These are phyloP conservation scores for Thaleichthys pacificus DNA, from an alignment of 2,797 vertebrate genomes.

Conservation along the genomic window DNA sequence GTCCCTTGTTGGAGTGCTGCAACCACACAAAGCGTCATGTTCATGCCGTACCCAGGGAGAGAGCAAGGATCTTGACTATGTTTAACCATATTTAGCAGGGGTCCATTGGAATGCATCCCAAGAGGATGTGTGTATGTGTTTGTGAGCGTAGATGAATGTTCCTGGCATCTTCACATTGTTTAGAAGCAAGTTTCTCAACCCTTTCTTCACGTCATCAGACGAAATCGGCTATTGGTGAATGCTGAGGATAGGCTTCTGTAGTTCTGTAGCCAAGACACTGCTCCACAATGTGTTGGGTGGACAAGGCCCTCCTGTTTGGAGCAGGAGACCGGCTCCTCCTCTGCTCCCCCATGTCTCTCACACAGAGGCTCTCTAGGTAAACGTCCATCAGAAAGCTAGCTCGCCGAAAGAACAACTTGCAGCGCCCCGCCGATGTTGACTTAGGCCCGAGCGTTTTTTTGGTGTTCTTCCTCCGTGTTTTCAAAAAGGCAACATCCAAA, in stretches of 20 bases:
- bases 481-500: slow-evolving; percentile 38
- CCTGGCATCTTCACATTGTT: not conserved
- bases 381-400: slow-evolving; percentile 48
- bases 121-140: not conserved
- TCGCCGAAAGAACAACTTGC: not conserved
- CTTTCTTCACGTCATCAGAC: not conserved
- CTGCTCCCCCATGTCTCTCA: not conserved
- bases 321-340: not conserved
- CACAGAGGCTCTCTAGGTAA: slow-evolving; percentile 6
- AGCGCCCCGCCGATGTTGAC: slow-evolving; percentile 15
- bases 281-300: not conserved
- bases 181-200: not conserved
- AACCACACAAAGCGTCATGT: not conserved
- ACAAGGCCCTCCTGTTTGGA: not conserved
- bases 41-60: not conserved
- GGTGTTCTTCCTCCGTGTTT: slow-evolving; percentile 36
- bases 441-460: not conserved
- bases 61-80: not conserved
- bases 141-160: not conserved
- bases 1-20: not conserved
- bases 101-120: not conserved
- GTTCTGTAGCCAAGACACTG: not conserved
- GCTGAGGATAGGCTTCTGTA: not conserved
- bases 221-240: not conserved
- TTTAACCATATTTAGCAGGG: not conserved